These are phyloP conservation scores for Burhinus bistriatus DNA, from an alignment of 2,113 vertebrate species.

Conservation along the genomic window DNA sequence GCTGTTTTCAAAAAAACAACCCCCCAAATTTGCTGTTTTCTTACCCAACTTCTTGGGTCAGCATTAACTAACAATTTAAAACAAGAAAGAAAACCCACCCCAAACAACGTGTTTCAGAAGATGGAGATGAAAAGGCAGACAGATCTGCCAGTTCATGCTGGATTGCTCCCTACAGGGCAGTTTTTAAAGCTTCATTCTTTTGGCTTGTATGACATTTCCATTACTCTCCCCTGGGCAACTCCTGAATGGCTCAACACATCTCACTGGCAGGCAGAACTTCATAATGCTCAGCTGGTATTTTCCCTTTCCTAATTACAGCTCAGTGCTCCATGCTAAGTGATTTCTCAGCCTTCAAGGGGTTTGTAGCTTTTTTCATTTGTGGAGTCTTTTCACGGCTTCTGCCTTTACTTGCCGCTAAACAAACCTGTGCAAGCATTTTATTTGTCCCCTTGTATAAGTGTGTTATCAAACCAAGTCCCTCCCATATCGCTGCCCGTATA, in stretches of 20 bases:
- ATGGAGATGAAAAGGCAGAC: background rate
- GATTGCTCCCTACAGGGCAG: background rate
- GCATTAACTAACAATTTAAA: background rate
- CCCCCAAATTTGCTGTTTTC: background rate
- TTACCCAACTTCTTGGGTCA: background rate
- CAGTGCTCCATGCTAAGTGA: background rate
- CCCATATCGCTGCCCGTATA: background rate
- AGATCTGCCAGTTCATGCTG: background rate
- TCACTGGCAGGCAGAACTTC: background rate
- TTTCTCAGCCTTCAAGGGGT: background rate
- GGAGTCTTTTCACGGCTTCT: background rate
- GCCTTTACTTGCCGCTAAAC: background rate
- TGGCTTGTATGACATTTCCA: background rate
- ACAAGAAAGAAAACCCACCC: background rate
- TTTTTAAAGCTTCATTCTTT: background rate
- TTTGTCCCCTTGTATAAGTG: background rate
- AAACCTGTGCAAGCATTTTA: background rate
- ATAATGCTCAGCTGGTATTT: background rate
- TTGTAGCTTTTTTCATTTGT: background rate
- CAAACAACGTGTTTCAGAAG: background rate
- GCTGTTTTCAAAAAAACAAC: background rate
- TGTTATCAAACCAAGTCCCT: background rate
- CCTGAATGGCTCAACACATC: slow-evolving; percentile 8
- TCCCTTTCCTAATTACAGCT: slow-evolving; percentile 58
- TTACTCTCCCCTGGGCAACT: slow-evolving; percentile 15